Percentiles rank a stretch among this genome's conserved stretches.
phyloP scores from a whole-genome alignment of 2,888 invertebrate species.

The Lycophotia porphyrea region DNA sequence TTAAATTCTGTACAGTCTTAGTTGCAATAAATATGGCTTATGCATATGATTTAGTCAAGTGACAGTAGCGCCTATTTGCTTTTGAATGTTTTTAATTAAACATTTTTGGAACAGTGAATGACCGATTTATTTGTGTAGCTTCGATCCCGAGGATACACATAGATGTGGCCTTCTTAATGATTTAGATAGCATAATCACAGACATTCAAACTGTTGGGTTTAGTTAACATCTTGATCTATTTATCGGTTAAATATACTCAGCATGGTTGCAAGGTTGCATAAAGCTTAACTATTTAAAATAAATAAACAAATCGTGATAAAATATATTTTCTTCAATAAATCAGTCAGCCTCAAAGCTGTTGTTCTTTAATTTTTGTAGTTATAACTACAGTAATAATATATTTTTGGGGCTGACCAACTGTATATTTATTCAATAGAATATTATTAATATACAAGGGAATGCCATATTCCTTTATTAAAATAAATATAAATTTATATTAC shows the following conservation, averaged over 20 bases:
- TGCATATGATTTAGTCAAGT: not conserved
- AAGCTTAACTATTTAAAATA: not conserved
- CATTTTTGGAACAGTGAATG: not conserved
- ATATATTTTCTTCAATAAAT: slow-evolving; percentile 8
- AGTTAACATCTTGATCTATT: not conserved
- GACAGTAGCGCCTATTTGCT: not conserved
- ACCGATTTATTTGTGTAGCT: not conserved
- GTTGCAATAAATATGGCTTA: not conserved
- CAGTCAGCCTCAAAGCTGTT: slow-evolving; percentile 1
- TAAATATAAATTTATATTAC: not conserved
- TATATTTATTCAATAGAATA: slow-evolving; percentile 9
- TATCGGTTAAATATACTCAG: not conserved
- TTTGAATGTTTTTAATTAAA: not conserved
- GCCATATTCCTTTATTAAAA: not conserved
- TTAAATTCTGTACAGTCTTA: not conserved
- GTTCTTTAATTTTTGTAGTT: not conserved
- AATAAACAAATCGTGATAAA: slow-evolving; percentile 10
- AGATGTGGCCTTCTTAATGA: not conserved
- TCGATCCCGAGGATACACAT: not conserved
- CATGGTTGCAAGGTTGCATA: too few species aligned
- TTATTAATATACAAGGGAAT: not conserved
- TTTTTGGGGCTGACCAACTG: not conserved
- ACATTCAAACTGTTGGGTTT: not conserved
- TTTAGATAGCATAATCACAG: not conserved
- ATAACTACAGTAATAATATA: not conserved